Base-by-base conservation (phyloP, 2,113 vertebrate genomes). In the Mionectes macconnelli region DNA sequence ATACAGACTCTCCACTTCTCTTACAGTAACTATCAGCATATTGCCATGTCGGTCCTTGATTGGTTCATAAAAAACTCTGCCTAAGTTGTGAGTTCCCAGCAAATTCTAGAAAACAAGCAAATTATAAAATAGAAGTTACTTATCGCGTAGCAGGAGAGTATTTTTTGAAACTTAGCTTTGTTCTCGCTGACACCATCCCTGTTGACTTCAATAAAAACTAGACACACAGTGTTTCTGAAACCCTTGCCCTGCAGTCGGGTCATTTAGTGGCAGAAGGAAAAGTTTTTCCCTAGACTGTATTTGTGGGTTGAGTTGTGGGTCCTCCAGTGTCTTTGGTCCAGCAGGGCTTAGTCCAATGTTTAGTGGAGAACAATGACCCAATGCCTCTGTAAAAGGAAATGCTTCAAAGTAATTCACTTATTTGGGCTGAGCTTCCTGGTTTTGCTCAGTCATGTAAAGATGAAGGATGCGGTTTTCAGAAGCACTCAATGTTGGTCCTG, bases 41-140 rank as follows among this genome's bases (percentile, higher is more conserved):
- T 99, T 99, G 70, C 99, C 99, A 27, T 99, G 99, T 47, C 99
- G 98, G 94, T 99, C 99, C 96, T 99, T 99, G 96, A 99, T 99
- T 35, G 99, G 99, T 94, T 99, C 99, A 14, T 99, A 99, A 97
- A 99, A 99, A 91, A 99, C 98, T 82, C 99, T 98, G 49, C 99
- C 99, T 96, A 99, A 97, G 93, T 99, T 99, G 97, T 99, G 99
- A 4, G 99, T 99, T 73, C 99, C 99, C 94, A 99, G 98, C 82
- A 99, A 98, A 96, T 98, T 99, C 99, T 99, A 94, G 92, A 96
- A 97, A 95, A 78, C 55, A 92, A 97, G 52, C 73, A 80, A 85
- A 92, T 80, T 35, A 66, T 12, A 68, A 68, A 93, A 75, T 21
- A 10, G 13, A 47, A 81, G 55, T 94, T 90, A 93, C 49, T 67